Base-by-base conservation (phyloP, 2,797 vertebrate species). In the Smutsia gigantea region DNA sequence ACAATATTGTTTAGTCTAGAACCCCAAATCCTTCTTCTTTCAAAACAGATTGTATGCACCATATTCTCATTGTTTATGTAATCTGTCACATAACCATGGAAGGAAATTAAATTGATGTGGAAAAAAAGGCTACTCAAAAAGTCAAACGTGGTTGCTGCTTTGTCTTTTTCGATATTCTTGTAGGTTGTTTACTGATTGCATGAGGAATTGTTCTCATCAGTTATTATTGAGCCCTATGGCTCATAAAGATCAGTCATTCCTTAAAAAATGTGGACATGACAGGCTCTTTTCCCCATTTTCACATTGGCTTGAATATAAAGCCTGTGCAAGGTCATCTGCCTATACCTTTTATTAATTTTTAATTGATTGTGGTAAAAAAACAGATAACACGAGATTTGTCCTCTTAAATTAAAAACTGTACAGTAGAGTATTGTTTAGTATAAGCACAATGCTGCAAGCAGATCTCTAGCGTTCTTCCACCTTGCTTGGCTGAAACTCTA, bases 91-190 rank as follows among this genome's bases (percentile, higher is more conserved):
- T 68, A 87, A 75, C 89, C 83, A 84, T 31, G 49, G 49, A 53
- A 95, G 55, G 39, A 68, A 94, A 95, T 96, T 96, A 92, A 97
- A 81, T n/a, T 91, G 51, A 34, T 53, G 17, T 74, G 46, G 95
- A 83, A 95, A 92, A 95, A 72, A 49, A n/a, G 79, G 53, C 39
- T 89, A 89, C 85, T 92, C n/a, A 57, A 59, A 95, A 68, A 53
- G 74, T 81, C 78, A 96, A 83, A 34, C 42, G 59, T 49, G 53
- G 64, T n/a, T 89, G 42, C 31, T 88, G 42, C 53, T 78, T 89
- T 53, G 46, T 81, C 74, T 91, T 42, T 75, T 63, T 49, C 12
- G 42, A 39, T 31, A 84, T 25, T 79, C 66, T 63, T 46, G 29
- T 61, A 69, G 87, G 34, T 90, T 83, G 91, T 12, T 95, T 88